These are phyloP conservation scores for Nasonia longicornis DNA, from an alignment of 1,140 invertebrate species.

Conservation along the genomic window DNA sequence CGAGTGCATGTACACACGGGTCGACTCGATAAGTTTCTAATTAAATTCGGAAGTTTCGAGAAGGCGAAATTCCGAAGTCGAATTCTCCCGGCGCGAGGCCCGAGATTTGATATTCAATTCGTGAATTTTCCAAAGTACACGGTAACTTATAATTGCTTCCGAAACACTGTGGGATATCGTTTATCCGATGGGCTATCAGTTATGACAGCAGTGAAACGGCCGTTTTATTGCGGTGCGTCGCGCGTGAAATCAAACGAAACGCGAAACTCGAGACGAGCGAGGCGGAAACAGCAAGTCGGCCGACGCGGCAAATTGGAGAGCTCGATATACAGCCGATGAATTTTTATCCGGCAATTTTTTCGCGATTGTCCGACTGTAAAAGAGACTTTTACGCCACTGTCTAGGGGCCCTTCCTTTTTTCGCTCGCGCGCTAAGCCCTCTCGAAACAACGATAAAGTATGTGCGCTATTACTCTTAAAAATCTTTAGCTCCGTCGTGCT, in stretches of 20 bases:
- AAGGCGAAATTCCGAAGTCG: neutral
- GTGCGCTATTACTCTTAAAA: neutral
- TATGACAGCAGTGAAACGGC: too few species aligned
- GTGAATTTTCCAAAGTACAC: too few species aligned
- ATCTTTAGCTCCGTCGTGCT: neutral
- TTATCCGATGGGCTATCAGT: neutral
- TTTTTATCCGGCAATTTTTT: neutral
- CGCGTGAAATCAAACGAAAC: neutral
- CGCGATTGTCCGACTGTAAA: too few species aligned
- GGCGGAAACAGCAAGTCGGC: neutral
- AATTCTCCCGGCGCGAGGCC: neutral
- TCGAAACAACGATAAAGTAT: neutral
- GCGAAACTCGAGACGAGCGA: neutral
- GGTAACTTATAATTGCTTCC: too few species aligned
- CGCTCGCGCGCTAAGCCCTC: too few species aligned
- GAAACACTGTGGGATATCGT: too few species aligned
- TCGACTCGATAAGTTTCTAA: neutral
- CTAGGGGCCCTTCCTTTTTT: too few species aligned
- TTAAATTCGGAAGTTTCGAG: neutral
- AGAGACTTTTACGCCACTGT: too few species aligned
- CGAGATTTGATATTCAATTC: slow-evolving; percentile 12
- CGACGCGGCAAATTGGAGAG: too few species aligned
- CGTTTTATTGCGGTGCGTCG: too few species aligned
- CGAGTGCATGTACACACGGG: neutral
- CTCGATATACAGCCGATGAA: neutral